These are phyloP conservation scores for Ericerus pela DNA, from an alignment of 1,140 invertebrate species.

Conservation along the genomic window DNA sequence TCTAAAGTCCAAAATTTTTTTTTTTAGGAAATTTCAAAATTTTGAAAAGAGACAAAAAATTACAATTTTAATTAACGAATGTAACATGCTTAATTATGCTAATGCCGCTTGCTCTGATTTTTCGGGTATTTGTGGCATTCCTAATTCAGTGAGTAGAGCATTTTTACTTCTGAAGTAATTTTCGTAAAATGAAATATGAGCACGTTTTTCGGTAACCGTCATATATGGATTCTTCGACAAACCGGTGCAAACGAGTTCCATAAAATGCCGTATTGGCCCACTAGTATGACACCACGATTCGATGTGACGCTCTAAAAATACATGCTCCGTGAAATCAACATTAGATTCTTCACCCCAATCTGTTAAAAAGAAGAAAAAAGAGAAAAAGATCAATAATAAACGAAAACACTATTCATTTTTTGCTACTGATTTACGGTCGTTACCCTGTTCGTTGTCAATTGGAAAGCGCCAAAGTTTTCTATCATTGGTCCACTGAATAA, in stretches of 20 bases:
- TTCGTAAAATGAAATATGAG: constrained; percentile 84
- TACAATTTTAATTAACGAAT: too few species aligned
- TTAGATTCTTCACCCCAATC: constrained; percentile 62
- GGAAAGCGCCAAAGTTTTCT: constrained; percentile 95
- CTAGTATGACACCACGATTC: constrained; percentile 72
- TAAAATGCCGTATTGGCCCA: constrained; percentile 87
- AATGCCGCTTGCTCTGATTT: too few species aligned
- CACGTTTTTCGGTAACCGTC: constrained; percentile 56
- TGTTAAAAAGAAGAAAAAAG: constrained; percentile 30
- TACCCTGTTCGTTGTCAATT: constrained; percentile 93
- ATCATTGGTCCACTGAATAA: constrained; percentile 85
- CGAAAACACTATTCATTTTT: background rate
- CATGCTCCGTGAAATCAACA: constrained; percentile 76
- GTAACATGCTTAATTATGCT: too few species aligned
- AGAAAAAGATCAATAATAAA: constrained; percentile 9
- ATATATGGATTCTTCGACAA: constrained; percentile 88
- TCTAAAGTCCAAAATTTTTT: too few species aligned
- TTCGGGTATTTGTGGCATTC: too few species aligned
- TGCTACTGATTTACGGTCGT: too few species aligned
- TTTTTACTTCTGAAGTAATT: constrained; percentile 78
- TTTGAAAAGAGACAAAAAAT: too few species aligned
- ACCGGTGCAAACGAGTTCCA: constrained; percentile 89
- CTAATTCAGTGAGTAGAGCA: constrained; percentile 51
- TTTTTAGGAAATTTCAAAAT: too few species aligned
- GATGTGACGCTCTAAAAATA: constrained; percentile 78